These are phyloP conservation scores for Myrmecobius fasciatus DNA, from an alignment of 2,113 vertebrate genomes.

Conservation along the genomic window DNA sequence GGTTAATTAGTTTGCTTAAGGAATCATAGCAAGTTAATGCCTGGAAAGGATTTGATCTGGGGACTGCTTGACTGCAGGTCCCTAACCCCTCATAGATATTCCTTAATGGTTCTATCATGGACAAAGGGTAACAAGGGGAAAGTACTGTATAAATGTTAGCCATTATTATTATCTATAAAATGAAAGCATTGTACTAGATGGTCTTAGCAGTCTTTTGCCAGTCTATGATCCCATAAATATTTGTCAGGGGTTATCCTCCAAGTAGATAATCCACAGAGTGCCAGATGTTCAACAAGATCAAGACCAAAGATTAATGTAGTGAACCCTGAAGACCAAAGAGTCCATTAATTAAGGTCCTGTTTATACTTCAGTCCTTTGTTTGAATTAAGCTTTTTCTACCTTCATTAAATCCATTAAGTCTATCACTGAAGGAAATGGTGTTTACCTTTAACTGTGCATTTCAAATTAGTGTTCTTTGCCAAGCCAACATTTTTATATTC, in stretches of 20 bases:
- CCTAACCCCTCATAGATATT: background rate
- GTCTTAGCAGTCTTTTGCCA: background rate
- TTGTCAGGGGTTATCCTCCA: background rate
- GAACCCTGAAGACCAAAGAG: background rate
- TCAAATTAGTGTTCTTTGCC: background rate
- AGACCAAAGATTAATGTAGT: background rate
- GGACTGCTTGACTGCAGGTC: background rate
- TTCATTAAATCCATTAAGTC: background rate
- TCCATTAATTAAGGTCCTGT: background rate
- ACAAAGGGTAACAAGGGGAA: background rate
- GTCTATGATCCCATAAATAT: background rate
- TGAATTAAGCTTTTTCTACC: background rate
- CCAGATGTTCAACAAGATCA: background rate
- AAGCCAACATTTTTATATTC: background rate
- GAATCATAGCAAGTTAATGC: background rate
- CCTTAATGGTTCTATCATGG: background rate
- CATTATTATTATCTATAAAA: background rate
- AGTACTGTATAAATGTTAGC: background rate
- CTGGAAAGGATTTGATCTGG: background rate
- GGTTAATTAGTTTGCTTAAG: background rate
- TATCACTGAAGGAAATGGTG: background rate
- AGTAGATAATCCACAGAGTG: background rate
- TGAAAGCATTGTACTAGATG: background rate
- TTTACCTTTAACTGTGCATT: background rate
- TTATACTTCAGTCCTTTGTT: background rate